A percentile compares a stretch with the other conserved stretches of the same genome.
Conservation (phyloP, 2,888 invertebrate species). For the Rhagium mordax region DNA sequence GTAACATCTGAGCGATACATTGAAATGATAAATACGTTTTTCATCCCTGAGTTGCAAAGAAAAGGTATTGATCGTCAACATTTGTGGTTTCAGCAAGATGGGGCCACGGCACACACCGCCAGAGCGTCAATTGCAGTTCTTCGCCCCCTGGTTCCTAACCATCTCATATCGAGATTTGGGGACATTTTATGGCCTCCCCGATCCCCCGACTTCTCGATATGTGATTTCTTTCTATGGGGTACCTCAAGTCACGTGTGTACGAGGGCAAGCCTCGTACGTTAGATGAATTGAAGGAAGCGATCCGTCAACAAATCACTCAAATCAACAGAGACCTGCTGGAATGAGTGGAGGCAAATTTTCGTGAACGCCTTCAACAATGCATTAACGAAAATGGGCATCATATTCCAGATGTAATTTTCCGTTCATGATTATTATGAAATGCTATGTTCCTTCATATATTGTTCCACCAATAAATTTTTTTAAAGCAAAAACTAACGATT, state of each 20-base stretch:
- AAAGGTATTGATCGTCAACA: conserved; percentile 7
- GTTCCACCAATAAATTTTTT: no score
- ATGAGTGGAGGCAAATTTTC: no score
- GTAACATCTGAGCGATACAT: conserved; percentile 32
- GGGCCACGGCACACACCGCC: no score
- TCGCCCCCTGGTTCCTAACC: conserved; percentile 27
- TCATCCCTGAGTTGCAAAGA: conserved; percentile 30
- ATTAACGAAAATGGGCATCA: no score
- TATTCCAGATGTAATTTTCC: no score
- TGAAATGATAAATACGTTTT: conserved; percentile 24
- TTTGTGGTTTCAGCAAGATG: no score
- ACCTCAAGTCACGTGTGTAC: conserved; percentile 25
- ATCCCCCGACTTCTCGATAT: conserved; percentile 13
- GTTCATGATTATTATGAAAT: no score
- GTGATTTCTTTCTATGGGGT: conserved; percentile 24
- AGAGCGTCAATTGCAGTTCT: conserved; percentile 7
- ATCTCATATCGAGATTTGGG: conserved; percentile 19
- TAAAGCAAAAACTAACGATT: no score
- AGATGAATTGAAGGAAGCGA: conserved; percentile 29
- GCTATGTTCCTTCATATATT: no score
- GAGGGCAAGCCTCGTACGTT: conserved; percentile 27
- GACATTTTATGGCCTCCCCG: conserved; percentile 5
- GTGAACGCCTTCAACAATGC: no score
- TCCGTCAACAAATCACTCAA: conserved; percentile 30
- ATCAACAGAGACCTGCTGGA: no score